Percentiles rank a stretch among this genome's conserved stretches.
Conservation (phyloP, 2,113 vertebrate species). For the Danionella cerebrum region DNA sequence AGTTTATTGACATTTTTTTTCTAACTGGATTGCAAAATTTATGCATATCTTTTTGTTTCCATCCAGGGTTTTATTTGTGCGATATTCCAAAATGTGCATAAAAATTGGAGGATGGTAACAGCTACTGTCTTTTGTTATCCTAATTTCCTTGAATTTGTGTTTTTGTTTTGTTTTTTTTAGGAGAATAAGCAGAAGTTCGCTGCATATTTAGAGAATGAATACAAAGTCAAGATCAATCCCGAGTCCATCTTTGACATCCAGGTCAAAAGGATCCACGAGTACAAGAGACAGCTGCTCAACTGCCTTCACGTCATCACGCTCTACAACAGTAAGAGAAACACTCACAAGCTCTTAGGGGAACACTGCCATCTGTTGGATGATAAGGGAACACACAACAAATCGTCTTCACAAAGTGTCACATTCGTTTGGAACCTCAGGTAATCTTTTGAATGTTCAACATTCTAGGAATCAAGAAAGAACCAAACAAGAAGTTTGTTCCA, state of each 20-base stretch:
- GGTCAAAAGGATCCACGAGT: constrained; percentile 84
- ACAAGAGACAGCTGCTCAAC: constrained; percentile 81
- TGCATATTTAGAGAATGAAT: constrained; percentile 69
- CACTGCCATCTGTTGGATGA: neutral
- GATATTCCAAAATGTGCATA: no score
- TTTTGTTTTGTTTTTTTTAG: constrained; percentile 54
- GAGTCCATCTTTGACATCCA: constrained; percentile 81
- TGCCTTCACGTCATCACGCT: constrained; percentile 76
- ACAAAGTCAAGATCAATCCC: constrained; percentile 76
- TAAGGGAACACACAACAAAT: neutral
- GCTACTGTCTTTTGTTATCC: no score
- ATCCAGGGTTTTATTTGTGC: neutral
- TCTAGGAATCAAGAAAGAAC: constrained; percentile 79
- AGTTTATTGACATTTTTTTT: no score
- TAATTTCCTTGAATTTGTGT: no score
- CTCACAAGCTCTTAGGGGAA: neutral
- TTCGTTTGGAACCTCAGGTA: no score
- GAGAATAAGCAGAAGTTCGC: constrained; percentile 84
- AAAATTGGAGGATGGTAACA: no score
- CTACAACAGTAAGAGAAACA: constrained; percentile 73
- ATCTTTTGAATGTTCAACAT: neutral
- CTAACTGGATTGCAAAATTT: no score
- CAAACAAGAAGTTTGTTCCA: constrained; percentile 72
- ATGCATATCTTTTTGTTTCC: neutral
- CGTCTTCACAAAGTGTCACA: no score